Evolutionary conservation across 2,888 invertebrate species (phyloP).

Genomic region (Orgyia antiqua): DNA sequence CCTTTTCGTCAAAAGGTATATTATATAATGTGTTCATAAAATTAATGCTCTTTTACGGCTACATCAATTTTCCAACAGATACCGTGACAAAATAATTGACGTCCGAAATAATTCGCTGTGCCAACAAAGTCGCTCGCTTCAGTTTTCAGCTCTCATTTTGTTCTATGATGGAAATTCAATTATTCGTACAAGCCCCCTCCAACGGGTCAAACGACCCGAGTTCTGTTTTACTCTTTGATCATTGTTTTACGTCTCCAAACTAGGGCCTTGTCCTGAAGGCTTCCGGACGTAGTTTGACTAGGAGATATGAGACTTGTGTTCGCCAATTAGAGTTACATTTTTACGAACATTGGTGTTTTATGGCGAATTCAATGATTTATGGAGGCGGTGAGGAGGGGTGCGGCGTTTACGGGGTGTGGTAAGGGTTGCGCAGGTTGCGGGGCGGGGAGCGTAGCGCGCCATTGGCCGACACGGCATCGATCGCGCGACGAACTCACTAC

Average conservation of each 20-base stretch:
- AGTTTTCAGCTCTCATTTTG: conserved; percentile 75
- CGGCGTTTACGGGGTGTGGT: conserved; percentile 50
- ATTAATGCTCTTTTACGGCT: conserved; percentile 42
- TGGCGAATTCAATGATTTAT: conserved; percentile 77
- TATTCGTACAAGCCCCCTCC: conserved; percentile 65
- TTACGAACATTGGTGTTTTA: conserved; percentile 76
- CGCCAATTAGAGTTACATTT: conserved; percentile 76
- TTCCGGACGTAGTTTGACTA: conserved; percentile 53
- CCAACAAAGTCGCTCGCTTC: conserved; percentile 71
- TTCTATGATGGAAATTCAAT: conserved; percentile 76
- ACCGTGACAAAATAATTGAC: conserved; percentile 69
- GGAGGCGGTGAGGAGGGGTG: conserved; percentile 70
- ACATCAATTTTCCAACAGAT: conserved; percentile 54
- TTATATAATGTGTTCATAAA: conserved; percentile 18
- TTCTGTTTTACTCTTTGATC: conserved; percentile 63
- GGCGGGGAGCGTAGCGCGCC: conserved; percentile 67
- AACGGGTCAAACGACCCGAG: conserved; percentile 40
- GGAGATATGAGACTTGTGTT: conserved; percentile 65
- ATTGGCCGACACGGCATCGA: conserved; percentile 76
- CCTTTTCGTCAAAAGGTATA: conserved; percentile 10
- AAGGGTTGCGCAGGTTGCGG: conserved; percentile 65
- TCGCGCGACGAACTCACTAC: conserved; percentile 66
- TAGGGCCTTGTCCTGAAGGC: conserved; percentile 41
- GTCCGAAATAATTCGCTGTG: conserved; percentile 69
- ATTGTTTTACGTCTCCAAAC: conserved; percentile 62